These are phyloP conservation scores for Loris lydekkerianus DNA, from an alignment of 2,797 vertebrate species.

Conservation along the genomic window DNA sequence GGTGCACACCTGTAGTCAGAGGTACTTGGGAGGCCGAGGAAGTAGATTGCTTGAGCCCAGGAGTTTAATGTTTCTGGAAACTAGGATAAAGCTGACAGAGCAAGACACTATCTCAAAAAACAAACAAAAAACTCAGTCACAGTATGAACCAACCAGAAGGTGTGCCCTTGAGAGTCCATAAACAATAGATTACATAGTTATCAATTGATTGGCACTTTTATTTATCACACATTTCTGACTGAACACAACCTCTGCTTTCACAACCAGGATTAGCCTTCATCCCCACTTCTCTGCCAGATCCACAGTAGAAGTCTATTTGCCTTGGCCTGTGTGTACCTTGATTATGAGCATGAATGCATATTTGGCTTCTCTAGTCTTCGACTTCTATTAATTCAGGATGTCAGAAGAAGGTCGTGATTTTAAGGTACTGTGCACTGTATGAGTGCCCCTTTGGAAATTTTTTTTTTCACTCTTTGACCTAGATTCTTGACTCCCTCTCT, in stretches of 20 bases:
- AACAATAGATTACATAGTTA: not conserved
- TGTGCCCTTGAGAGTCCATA: too few species aligned
- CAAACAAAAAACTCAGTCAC: not conserved
- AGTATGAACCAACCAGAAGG: not conserved
- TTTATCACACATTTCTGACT: not conserved
- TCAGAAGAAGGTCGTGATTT: not conserved
- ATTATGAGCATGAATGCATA: not conserved
- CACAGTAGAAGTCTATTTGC: not conserved
- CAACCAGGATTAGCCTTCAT: not conserved
- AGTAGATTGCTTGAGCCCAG: not conserved
- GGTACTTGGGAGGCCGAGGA: not conserved
- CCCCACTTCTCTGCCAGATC: not conserved
- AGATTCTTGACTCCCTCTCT: not conserved
- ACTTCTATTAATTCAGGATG: not conserved
- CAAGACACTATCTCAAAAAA: not conserved
- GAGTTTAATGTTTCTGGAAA: not conserved
- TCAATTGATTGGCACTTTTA: not conserved
- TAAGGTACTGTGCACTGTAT: too few species aligned
- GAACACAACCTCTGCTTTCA: not conserved
- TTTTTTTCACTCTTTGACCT: not conserved
- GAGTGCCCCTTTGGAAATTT: not conserved
- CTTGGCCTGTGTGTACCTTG: not conserved
- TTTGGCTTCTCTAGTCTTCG: not conserved
- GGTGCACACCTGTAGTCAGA: not conserved
- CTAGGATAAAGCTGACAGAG: not conserved